Evolutionary conservation across 1,140 invertebrate species (phyloP).

Genomic region (Orius laevigatus): DNA sequence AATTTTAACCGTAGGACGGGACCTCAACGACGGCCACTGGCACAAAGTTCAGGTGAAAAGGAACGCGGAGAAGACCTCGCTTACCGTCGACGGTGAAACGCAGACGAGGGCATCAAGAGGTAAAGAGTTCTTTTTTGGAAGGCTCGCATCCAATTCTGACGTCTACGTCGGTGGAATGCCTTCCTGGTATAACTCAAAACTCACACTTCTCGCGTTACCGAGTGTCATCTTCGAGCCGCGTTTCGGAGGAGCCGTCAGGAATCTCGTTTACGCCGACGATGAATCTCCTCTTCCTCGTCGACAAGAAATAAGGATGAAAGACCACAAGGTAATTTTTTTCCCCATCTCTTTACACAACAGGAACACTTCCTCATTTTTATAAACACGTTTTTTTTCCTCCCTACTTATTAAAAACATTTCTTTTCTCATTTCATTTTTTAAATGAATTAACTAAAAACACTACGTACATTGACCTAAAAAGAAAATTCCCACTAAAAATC

Average conservation of each 20-base stretch:
- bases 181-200: slow-evolving; percentile 67
- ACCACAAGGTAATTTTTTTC: slow-evolving; percentile 46
- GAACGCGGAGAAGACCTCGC: slow-evolving; percentile 55
- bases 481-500: too few relatives aligned
- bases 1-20: slow-evolving; percentile 68
- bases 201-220: slow-evolving; percentile 63
- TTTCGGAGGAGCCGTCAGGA: slow-evolving; percentile 67
- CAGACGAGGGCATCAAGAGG: slow-evolving; percentile 59
- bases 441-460: too few relatives aligned
- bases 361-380: not conserved
- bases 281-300: slow-evolving; percentile 49
- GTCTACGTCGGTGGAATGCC: slow-evolving; percentile 87
- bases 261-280: slow-evolving; percentile 68
- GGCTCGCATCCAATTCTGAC: slow-evolving; percentile 67
- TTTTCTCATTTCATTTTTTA: too few relatives aligned
- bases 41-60: slow-evolving; percentile 68
- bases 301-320: slow-evolving; percentile 58
- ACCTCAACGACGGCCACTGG: slow-evolving; percentile 78
- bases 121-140: slow-evolving; percentile 73
- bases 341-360: not conserved
- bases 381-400: slow-evolving; percentile 3
- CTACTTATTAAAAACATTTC: not conserved
- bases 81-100: slow-evolving; percentile 61
- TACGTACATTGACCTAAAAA: too few relatives aligned
- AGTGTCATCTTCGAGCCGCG: slow-evolving; percentile 83